phyloP scores from a whole-genome alignment of 2,797 vertebrate genomes.

The Galagoides demidoff region DNA sequence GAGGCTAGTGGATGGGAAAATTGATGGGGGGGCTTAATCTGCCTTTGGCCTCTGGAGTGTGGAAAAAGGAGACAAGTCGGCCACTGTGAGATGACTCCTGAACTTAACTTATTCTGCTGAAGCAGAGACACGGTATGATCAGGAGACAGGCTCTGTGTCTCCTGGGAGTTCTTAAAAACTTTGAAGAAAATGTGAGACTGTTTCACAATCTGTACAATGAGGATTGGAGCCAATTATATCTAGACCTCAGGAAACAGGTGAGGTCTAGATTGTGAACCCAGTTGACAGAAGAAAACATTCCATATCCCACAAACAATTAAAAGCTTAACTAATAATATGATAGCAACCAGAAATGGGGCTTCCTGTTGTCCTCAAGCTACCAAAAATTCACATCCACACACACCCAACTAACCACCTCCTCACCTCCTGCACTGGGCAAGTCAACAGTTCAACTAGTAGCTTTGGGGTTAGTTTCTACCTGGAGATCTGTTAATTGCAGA shows the following conservation, averaged over 20 bases:
- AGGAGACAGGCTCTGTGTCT: neutral
- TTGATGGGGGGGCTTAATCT: neutral
- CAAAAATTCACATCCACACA: neutral
- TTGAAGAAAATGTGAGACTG: neutral
- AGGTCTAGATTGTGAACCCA: too few relatives aligned
- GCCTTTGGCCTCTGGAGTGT: neutral
- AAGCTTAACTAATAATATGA: neutral
- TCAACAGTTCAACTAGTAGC: neutral
- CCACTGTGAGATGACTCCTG: neutral
- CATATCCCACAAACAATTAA: slow-evolving; percentile 50
- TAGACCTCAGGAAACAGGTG: slow-evolving; percentile 31
- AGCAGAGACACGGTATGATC: neutral
- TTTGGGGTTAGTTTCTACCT: neutral
- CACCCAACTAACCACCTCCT: neutral
- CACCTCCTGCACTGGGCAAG: neutral
- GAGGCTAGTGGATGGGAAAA: neutral
- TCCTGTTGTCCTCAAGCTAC: neutral
- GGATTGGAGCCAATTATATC: neutral
- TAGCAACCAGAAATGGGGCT: slow-evolving; percentile 4
- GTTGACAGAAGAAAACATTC: slow-evolving; percentile 44
- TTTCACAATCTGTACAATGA: neutral
- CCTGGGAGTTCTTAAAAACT: neutral
- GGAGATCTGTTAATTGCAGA: neutral
- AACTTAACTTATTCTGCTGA: neutral
- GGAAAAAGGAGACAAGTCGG: neutral